Evolutionary conservation across 2,113 vertebrate species (phyloP).

Genomic region (Coptodon bakossiorum): DNA sequence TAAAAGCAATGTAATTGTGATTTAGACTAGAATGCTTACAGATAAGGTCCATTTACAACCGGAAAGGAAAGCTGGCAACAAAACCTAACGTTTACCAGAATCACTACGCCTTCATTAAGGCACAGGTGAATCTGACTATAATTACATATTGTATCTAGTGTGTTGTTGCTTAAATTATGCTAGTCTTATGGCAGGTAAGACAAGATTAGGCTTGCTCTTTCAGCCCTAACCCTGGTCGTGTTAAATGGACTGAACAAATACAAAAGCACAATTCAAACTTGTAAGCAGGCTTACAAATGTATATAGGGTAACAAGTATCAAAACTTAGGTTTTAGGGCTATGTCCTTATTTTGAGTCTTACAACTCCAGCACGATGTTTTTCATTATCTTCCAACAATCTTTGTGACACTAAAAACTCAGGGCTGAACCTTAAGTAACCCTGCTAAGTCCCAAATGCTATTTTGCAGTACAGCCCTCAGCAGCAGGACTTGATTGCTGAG

Average conservation of each 20-base stretch:
- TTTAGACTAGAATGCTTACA: neutral
- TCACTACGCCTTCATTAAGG: neutral
- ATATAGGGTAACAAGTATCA: neutral
- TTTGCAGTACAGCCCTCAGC: neutral
- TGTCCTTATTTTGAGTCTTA: neutral
- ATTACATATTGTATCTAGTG: neutral
- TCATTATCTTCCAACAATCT: neutral
- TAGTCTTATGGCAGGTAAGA: neutral
- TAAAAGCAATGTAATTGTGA: neutral
- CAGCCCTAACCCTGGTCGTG: neutral
- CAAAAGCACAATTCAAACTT: neutral
- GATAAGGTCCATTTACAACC: neutral
- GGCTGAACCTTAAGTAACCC: neutral
- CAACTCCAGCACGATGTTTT: neutral
- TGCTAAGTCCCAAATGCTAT: neutral
- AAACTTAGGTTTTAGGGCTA: neutral
- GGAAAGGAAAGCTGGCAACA: neutral
- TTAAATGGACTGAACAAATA: neutral
- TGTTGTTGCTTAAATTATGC: neutral
- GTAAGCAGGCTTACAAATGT: neutral
- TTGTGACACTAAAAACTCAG: neutral
- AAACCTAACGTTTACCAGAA: neutral
- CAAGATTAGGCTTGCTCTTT: neutral
- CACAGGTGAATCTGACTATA: neutral
- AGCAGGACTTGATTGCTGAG: neutral